Conservation (phyloP, 2,888 invertebrate genomes). For the Vesta saturnalis region DNA sequence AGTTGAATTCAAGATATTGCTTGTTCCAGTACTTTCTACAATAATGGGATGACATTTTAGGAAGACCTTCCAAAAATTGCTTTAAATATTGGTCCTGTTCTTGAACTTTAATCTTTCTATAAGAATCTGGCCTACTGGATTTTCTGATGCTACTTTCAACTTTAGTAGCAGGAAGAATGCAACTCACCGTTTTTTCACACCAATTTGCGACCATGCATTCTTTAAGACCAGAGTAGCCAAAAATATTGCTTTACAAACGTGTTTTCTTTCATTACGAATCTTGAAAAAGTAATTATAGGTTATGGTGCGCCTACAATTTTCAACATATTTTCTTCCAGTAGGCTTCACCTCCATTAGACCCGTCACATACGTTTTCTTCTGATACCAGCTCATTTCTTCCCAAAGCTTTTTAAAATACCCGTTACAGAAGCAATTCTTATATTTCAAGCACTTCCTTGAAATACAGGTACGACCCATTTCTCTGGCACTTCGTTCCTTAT, state of each 20-base stretch:
- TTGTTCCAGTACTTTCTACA: constrained; percentile 9
- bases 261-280: background rate
- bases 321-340: background rate
- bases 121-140: background rate
- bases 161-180: background rate
- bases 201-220: constrained; percentile 12
- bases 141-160: background rate
- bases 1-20: too few relatives aligned
- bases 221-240: constrained; percentile 1
- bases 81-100: background rate
- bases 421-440: background rate
- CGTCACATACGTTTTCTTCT: background rate
- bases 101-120: background rate
- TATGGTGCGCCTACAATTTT: background rate
- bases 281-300: constrained; percentile 7
- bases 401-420: background rate
- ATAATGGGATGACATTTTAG: constrained; percentile 9
- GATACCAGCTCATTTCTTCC: constrained; percentile 6
- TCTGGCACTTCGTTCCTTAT: background rate
- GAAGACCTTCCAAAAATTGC: constrained; percentile 1
- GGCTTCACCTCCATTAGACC: background rate
- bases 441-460: background rate
- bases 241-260: constrained; percentile 14
- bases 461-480: background rate
- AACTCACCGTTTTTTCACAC: background rate